Evolutionary conservation across 2,888 invertebrate species (phyloP).

Genomic region (Andrena marginata): DNA sequence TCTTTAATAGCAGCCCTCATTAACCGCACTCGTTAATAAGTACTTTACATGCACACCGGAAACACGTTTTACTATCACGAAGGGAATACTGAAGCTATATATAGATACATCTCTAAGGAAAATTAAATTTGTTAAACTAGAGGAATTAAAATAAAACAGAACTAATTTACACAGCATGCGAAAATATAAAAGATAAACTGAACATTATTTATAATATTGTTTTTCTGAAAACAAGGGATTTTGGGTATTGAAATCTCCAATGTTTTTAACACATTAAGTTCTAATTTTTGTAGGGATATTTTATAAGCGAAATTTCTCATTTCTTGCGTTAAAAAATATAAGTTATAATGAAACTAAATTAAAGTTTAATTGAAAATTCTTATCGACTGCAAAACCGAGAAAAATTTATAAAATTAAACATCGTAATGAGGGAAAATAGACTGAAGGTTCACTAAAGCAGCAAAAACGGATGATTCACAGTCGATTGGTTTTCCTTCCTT

Average conservation of each 20-base stretch:
- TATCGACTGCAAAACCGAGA: neutral
- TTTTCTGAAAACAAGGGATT: no score
- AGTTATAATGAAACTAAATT: neutral
- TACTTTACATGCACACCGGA: neutral
- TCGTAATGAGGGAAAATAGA: neutral
- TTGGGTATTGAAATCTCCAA: no score
- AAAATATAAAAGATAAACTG: neutral
- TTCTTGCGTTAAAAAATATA: neutral
- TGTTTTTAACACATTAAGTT: no score
- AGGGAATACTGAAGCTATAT: neutral
- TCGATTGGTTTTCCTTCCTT: neutral
- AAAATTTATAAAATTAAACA: neutral
- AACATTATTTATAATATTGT: neutral
- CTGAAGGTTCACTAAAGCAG: neutral
- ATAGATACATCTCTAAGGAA: neutral
- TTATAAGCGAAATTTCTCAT: no score
- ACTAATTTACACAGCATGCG: neutral
- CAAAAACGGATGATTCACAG: neutral
- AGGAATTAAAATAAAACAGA: neutral
- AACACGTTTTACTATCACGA: neutral
- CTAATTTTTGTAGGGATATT: no score
- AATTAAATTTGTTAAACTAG: neutral
- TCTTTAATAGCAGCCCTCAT: neutral
- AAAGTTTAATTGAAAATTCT: neutral
- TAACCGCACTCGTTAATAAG: conserved; percentile 5